phyloP scores from a whole-genome alignment of 2,888 invertebrate genomes.

The Drosophila barbarae region DNA sequence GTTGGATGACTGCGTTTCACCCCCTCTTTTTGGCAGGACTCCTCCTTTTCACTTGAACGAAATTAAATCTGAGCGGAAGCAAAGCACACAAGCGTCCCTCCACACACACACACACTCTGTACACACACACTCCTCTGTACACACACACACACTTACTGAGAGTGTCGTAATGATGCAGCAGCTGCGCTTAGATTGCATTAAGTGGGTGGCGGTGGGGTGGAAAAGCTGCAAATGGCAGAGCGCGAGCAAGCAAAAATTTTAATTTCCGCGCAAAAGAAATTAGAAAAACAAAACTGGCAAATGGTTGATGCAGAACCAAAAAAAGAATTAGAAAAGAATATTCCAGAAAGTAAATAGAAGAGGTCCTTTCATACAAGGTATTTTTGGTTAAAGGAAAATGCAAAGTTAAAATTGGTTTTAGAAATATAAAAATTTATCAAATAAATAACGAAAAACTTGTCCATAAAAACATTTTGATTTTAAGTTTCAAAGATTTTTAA shows the following conservation, averaged over 20 bases:
- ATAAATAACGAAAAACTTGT: no score
- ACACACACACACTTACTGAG: constrained; percentile 21
- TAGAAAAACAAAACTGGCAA: constrained; percentile 50
- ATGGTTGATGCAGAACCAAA: constrained; percentile 48
- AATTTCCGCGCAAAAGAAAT: constrained; percentile 70
- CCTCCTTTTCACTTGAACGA: constrained; percentile 63
- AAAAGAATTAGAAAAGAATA: constrained; percentile 12
- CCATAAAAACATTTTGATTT: not conserved
- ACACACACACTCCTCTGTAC: constrained; percentile 11
- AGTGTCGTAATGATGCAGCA: constrained; percentile 73
- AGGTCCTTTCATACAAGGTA: not conserved
- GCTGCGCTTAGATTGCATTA: constrained; percentile 76
- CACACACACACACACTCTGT: constrained; percentile 18
- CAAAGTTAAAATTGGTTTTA: not conserved
- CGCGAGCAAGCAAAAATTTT: constrained; percentile 61
- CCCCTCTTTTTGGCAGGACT: constrained; percentile 18
- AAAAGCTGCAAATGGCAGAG: constrained; percentile 24
- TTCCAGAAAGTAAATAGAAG: constrained; percentile 3
- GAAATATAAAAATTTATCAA: no score
- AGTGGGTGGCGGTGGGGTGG: constrained; percentile 59
- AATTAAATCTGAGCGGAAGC: constrained; percentile 75
- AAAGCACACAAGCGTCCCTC: constrained; percentile 47
- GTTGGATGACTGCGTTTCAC: constrained; percentile 52
- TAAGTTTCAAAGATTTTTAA: no score
- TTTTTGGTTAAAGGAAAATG: not conserved